Evolutionary conservation across 2,888 invertebrate genomes (phyloP).

Genomic region (Xanthorhoe designata): DNA sequence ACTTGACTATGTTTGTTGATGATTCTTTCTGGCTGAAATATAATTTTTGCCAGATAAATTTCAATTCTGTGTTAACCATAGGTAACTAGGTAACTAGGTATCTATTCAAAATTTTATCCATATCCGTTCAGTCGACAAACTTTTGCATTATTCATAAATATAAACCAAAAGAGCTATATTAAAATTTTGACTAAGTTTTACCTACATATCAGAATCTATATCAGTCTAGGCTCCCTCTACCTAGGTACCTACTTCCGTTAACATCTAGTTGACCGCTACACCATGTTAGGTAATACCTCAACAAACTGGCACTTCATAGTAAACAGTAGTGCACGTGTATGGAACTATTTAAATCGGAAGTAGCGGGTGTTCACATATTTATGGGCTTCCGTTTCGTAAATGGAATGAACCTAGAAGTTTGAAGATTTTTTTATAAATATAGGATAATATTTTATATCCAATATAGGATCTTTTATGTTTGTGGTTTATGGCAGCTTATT

Average conservation of each 20-base stretch:
- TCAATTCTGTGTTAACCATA: too few species aligned
- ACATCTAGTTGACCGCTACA: slow-evolving; percentile 26
- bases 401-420: slow-evolving; percentile 10
- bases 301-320: slow-evolving; percentile 24
- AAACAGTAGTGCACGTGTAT: slow-evolving; percentile 25
- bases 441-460: too few species aligned
- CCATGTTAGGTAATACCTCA: slow-evolving; percentile 22
- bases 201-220: not conserved
- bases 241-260: slow-evolving; percentile 30
- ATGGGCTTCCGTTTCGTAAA: slow-evolving; percentile 19
- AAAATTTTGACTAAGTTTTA: not conserved
- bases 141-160: too few species aligned
- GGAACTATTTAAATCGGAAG: slow-evolving; percentile 24
- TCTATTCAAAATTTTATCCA: too few species aligned
- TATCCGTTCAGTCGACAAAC: too few species aligned
- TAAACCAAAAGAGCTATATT: too few species aligned
- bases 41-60: too few species aligned
- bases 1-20: too few species aligned
- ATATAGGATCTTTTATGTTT: too few species aligned
- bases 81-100: too few species aligned
- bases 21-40: too few species aligned
- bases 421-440: slow-evolving; percentile 13
- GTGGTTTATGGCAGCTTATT: too few species aligned
- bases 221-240: not conserved
- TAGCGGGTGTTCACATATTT: slow-evolving; percentile 3